Evolutionary conservation across 2,888 invertebrate species (phyloP), one percentile per base, ranked within the genome.

Genomic region (Eupeodes latifasciatus): DNA sequence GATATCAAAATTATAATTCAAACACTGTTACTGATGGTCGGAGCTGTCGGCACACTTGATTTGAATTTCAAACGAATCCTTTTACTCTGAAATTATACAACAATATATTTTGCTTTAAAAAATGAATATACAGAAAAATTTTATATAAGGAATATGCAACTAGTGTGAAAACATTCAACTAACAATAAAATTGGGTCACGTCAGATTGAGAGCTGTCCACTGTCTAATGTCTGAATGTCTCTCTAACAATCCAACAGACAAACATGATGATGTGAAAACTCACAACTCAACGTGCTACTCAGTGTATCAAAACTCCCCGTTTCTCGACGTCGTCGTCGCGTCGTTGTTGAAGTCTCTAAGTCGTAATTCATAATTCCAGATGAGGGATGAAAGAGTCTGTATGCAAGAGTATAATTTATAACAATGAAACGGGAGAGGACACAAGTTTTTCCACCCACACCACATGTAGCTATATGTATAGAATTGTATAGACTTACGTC

Each of bases 181-280:
- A 85, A 84, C 74, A 88, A 87, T 72, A 82, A 61, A 87, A 88
- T 71, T 80, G 72, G 59, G 47, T 80, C 71, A 71, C 75, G 75
- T 76, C 57, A 53, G 66, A 61, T 83, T 61, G 83, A 83, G 83
- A 87, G 76, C 79, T 83, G 76, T 83, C 84, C 80, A 81, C 76
- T 80, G 67, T 87, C 87, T 76, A 79, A 83, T 55, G 40, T 51
- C 53, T 57, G 72, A 79, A 83, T 55, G 40, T 51, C 53, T 72
- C 67, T 72, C 44, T 49, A 49, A 47, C 34, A 49, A 5, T 44
- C 64, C 55, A 69, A 69, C 66, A 40, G 34, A 77, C 72, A 81
- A 4, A 5, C 5, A 40, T 27, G 40, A 40, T 40, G 71, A 76
- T 76, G 77, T 77, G 71, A 85, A 81, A 74, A 69, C 67, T 40